These are phyloP conservation scores for Corella eumyota DNA, from an alignment of 23 tunicate genomes.

Conservation along the genomic window DNA sequence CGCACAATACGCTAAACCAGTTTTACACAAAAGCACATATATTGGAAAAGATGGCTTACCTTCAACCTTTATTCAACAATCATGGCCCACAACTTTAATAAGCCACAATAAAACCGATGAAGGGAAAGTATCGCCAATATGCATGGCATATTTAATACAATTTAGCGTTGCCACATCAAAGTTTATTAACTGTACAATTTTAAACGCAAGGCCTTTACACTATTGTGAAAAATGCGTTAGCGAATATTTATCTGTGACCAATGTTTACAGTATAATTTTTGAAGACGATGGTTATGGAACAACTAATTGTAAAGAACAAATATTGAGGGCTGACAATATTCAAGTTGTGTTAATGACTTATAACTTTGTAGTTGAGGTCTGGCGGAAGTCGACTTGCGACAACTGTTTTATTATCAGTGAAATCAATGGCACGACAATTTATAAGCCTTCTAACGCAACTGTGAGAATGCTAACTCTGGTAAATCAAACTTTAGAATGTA, in stretches of 20 bases:
- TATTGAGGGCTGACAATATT: constrained; percentile 66
- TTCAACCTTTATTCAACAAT: too few relatives aligned
- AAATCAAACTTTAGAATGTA: constrained; percentile 26
- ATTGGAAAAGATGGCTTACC: too few relatives aligned
- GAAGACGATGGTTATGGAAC: constrained; percentile 7
- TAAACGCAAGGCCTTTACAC: constrained; percentile 53
- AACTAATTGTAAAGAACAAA: constrained; percentile 30
- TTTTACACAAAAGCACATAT: too few relatives aligned
- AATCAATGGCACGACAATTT: constrained; percentile 24
- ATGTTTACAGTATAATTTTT: constrained; percentile 12
- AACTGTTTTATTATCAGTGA: constrained; percentile 29
- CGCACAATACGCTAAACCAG: too few relatives aligned
- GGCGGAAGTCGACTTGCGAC: constrained; percentile 63
- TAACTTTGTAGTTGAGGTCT: constrained; percentile 27
- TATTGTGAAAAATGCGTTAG: constrained; percentile 65
- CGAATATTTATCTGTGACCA: constrained; percentile 21
- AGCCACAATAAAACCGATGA: too few relatives aligned
- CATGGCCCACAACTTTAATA: too few relatives aligned
- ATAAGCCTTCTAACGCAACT: constrained; percentile 13
- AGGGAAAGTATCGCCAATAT: constrained; percentile 18
- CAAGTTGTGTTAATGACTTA: constrained; percentile 42
- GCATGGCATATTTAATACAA: constrained; percentile 13
- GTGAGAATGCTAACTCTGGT: constrained; percentile 22
- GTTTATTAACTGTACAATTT: constrained; percentile 45
- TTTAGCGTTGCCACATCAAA: constrained; percentile 50